Evolutionary conservation across 2,888 invertebrate genomes (phyloP), one percentile per base, ranked within the genome.

Genomic region (Poecilus cupreus): DNA sequence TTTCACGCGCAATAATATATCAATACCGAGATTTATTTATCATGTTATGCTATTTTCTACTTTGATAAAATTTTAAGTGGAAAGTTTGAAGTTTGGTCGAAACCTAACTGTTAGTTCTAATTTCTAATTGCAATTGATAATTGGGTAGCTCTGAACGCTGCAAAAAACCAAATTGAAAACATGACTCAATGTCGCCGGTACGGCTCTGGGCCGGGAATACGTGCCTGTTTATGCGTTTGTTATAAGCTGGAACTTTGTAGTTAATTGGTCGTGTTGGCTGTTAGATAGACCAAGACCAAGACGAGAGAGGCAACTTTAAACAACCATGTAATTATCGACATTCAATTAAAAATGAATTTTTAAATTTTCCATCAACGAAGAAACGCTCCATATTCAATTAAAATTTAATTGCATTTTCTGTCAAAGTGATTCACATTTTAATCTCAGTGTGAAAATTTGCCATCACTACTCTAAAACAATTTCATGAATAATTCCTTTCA

Each of bases 301-400:
- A 43, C 11, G 22, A 72, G 43, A 72, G 24, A n/a, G 39, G 18
- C 13, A 72, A 46, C 13, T 46, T 46, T n/a, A 72, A 72, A 70
- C 72, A 72, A 20, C 72, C 20, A 72, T 43, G 46, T 24, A 72
- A 72, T 72, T 72, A 72, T 46, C 72, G 32, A 20, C 46, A 72
- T 72, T 72, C 72, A 72, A 72, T 72, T 46, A 72, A 72, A 72
- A 72, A 72, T 72, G 22, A 72, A 46, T 72, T 72, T 72, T 72
- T 72, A 72, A 72, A 72, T 72, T 46, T 72, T 72, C 26, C 72
- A 72, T 72, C 46, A 72, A 24, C 6, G 22, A 46, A 60, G 60
- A 43, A 72, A 72, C 43, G 46, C 32, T 72, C 43, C 13, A 46
- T 46, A 72, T 46, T 72, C 70, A 70, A 70, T 70, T 70, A 70